phyloP scores from a whole-genome alignment of 2,888 invertebrate genomes.

The Agapostemon virescens region DNA sequence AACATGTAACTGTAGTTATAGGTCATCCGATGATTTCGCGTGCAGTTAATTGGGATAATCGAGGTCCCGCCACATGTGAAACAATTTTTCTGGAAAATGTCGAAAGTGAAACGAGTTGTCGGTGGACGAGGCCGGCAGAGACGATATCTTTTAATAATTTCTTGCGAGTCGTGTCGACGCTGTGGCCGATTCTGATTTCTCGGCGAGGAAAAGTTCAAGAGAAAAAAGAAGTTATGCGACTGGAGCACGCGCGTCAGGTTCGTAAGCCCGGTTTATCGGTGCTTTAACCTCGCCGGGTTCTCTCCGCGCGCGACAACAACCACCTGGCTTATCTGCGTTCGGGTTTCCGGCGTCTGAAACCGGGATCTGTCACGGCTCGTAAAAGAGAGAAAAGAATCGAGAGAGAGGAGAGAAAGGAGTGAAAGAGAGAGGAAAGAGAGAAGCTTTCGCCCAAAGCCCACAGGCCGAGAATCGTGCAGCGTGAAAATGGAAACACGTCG shows the following conservation, averaged over 20 bases:
- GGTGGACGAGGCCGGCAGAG: not conserved
- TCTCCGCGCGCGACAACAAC: constrained; percentile 30
- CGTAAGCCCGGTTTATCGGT: constrained; percentile 57
- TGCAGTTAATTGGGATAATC: no score
- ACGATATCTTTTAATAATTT: not conserved
- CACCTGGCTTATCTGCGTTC: constrained; percentile 42
- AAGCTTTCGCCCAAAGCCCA: not conserved
- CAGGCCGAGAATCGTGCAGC: not conserved
- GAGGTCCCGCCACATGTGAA: no score
- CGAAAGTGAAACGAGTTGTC: not conserved
- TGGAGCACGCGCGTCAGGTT: constrained; percentile 47
- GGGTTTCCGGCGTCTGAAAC: constrained; percentile 20
- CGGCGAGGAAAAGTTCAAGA: not conserved
- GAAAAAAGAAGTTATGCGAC: constrained; percentile 40
- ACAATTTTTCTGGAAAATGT: no score
- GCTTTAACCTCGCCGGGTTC: constrained; percentile 49
- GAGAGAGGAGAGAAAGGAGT: not conserved
- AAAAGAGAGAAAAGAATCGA: not conserved
- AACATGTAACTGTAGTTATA: no score
- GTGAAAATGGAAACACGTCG: constrained; percentile 14
- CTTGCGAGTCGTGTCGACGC: not conserved
- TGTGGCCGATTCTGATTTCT: constrained; percentile 7
- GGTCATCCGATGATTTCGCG: no score
- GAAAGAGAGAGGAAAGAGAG: not conserved
- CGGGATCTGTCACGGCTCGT: constrained; percentile 22